phyloP scores from a whole-genome alignment of 2,888 invertebrate species.

The Sycophila texana region DNA sequence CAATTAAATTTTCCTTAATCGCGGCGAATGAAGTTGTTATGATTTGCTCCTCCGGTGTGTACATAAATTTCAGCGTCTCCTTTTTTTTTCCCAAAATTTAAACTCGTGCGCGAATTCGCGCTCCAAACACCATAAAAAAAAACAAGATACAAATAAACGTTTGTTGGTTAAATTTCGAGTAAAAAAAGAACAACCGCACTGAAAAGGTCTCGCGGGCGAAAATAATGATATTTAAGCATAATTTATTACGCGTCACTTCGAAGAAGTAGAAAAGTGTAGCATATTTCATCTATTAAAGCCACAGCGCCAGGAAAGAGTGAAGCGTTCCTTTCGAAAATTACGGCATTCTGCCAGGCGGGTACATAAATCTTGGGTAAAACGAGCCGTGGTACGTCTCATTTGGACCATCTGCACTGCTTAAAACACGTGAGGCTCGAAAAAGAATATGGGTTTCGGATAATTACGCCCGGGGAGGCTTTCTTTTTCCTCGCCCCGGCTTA shows the following conservation, averaged over 20 bases:
- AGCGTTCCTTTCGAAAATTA: conserved; percentile 34
- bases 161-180: neutral
- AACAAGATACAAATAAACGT: neutral
- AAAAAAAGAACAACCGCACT: neutral
- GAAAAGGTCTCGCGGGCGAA: neutral
- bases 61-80: conserved; percentile 1
- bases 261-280: neutral
- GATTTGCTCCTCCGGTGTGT: neutral
- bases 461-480: conserved; percentile 31
- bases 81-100: neutral
- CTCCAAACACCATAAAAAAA: neutral
- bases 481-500: conserved; percentile 19
- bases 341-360: conserved; percentile 37
- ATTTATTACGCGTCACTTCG: conserved; percentile 5
- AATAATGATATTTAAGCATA: neutral
- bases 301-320: neutral
- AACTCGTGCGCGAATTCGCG: neutral
- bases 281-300: conserved; percentile 15
- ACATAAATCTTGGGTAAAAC: conserved; percentile 55
- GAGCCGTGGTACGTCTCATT: conserved; percentile 51
- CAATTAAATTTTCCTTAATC: conserved; percentile 43
- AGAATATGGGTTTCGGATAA: conserved; percentile 50
- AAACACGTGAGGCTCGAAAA: conserved; percentile 24
- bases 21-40: conserved; percentile 20
- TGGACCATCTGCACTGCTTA: conserved; percentile 51